Percentiles rank a stretch among this genome's conserved stretches.
Evolutionary conservation across 2,888 invertebrate genomes (phyloP).

Genomic region (Rhyacophila evoluta): DNA sequence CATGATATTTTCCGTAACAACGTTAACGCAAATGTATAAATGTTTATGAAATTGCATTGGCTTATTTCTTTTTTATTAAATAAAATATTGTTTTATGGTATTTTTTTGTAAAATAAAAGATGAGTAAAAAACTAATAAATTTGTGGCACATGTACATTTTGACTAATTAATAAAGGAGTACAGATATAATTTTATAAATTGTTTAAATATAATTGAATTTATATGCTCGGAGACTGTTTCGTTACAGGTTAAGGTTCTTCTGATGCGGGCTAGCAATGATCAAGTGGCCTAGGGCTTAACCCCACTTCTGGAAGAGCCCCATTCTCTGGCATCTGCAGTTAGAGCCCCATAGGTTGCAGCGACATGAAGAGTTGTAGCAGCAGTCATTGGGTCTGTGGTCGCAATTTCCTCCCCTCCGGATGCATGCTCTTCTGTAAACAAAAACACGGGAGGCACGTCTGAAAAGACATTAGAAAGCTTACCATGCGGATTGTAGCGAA

Average conservation of each 20-base stretch:
- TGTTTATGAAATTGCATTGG: no score
- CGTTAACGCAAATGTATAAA: no score
- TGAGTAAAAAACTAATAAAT: no score
- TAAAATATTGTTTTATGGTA: no score
- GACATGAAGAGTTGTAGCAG: slow-evolving; percentile 87
- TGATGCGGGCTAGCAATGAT: slow-evolving; percentile 30
- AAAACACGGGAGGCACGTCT: slow-evolving; percentile 87
- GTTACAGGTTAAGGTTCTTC: background rate
- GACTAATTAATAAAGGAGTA: no score
- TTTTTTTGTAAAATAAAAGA: no score
- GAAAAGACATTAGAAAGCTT: slow-evolving; percentile 72
- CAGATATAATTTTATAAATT: no score
- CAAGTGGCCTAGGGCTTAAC: slow-evolving; percentile 64
- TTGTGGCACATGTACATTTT: no score
- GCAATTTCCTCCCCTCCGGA: slow-evolving; percentile 85
- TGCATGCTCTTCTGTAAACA: slow-evolving; percentile 87
- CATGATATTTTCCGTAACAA: no score
- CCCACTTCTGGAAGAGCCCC: slow-evolving; percentile 91
- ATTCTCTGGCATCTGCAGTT: slow-evolving; percentile 90
- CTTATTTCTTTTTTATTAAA: no score
- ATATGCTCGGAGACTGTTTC: background rate
- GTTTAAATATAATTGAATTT: no score
- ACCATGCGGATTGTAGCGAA: slow-evolving; percentile 28
- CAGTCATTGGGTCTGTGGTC: slow-evolving; percentile 88
- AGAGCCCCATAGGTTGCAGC: slow-evolving; percentile 90